Base-by-base conservation (phyloP, 2,113 vertebrate species). In the Collichthys lucidus region DNA sequence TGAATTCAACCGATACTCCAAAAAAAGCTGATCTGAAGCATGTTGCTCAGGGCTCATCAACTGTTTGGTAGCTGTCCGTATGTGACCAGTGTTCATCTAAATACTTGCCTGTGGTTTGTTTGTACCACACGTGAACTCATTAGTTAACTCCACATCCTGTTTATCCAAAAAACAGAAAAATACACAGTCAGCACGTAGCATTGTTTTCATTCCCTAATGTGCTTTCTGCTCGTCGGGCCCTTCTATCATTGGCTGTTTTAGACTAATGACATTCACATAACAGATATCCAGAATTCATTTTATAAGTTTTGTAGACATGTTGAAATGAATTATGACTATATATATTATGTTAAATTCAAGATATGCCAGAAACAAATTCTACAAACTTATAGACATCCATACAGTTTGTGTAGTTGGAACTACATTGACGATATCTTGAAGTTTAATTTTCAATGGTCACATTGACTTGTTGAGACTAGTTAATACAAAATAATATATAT, bases 101-200 rank as follows among this genome's bases (percentile, higher is more conserved):
- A 72, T 16, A 44, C 42, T 11, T 29, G 3, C 20, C 29, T 35
- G 56, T 22, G 35, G 24, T 68, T 79, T 71, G 53, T 52, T 35
- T 87, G 40, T 17, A 11, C 47, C 14, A 11, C 14, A 16, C 9
- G 9, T 15, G 12, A 29, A 44, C 17, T 44, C 53, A 50, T 71
- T 24, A 61, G 14, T 59, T 60, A 29, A 6, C 79, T 74, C 31
- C 31, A 8, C 79, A 29, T 87, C 82, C 79, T 85, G 84, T 84
- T 82, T 73, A 69, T 60, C n/a, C 56, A 20, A 44, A 20, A 5
- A 44, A n/a, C n/a, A 19, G 19, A 40, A 72, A 49, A 66, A 80
- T 6, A 61, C 15, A 79, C 61, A 60, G 11, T 24, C 52, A 12
- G 17, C 26, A 53, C 14, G 19, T 1, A 14, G 40, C 10, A 0